These are phyloP conservation scores for Cephus pygmeus DNA, from an alignment of 2,888 invertebrate species.

Conservation along the genomic window DNA sequence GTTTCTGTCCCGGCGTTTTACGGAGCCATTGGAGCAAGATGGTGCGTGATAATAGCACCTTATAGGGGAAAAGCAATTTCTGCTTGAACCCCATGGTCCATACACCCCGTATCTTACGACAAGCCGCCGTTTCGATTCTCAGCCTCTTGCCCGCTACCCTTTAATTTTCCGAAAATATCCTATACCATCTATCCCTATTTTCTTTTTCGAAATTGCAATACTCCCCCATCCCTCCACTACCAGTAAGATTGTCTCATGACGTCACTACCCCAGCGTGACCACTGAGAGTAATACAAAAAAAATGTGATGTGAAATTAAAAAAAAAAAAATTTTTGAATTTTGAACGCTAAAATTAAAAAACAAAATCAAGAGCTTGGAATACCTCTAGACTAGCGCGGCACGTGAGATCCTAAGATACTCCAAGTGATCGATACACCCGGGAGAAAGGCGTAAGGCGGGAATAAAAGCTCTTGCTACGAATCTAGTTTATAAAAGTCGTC, in stretches of 20 bases:
- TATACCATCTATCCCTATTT: conserved; percentile 14
- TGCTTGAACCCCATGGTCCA: conserved; percentile 25
- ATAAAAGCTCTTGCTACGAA: not conserved
- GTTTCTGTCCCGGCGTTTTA: conserved; percentile 58
- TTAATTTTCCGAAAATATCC: conserved; percentile 48
- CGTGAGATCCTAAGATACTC: not conserved
- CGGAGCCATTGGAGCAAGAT: conserved; percentile 63
- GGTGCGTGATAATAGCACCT: conserved; percentile 64
- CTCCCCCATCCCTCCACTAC: not conserved
- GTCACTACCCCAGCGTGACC: not conserved
- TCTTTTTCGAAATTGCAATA: not conserved
- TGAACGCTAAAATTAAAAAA: not conserved
- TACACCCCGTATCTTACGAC: conserved; percentile 31
- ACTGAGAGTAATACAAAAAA: not conserved
- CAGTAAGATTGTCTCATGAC: not conserved
- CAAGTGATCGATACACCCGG: not conserved
- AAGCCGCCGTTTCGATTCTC: conserved; percentile 43
- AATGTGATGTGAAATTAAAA: no score
- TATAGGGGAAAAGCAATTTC: conserved; percentile 64
- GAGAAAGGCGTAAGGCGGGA: not conserved
- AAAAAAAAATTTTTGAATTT: not conserved
- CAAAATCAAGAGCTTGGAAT: not conserved
- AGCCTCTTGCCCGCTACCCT: conserved; percentile 47
- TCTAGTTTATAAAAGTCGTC: conserved; percentile 40
- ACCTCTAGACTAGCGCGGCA: not conserved